Percentiles rank a stretch among this genome's conserved stretches.
Conservation (phyloP, 2,888 invertebrate species). For the Aplocera efformata region DNA sequence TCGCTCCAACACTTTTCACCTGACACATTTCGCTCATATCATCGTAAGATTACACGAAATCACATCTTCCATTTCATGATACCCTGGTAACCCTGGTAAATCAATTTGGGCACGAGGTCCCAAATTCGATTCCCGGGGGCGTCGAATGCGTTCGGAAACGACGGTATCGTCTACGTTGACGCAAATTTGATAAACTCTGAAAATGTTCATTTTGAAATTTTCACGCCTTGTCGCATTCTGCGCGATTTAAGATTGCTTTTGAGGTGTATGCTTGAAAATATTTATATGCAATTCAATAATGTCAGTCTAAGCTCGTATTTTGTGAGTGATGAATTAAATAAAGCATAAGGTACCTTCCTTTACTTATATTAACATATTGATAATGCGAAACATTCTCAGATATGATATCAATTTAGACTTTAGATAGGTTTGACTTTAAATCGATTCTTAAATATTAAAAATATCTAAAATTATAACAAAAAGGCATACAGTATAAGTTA, state of each 20-base stretch:
- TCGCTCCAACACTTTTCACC: slow-evolving; percentile 8
- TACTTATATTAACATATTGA: no score
- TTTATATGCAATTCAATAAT: no score
- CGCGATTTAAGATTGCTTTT: slow-evolving; percentile 8
- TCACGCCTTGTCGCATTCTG: slow-evolving; percentile 12
- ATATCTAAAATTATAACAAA: no score
- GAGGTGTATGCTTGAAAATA: background rate
- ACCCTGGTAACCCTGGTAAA: slow-evolving; percentile 60
- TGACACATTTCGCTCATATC: slow-evolving; percentile 26
- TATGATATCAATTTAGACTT: no score
- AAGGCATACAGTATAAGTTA: no score
- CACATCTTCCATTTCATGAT: slow-evolving; percentile 43
- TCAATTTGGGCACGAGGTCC: slow-evolving; percentile 70
- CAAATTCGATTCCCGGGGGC: slow-evolving; percentile 73
- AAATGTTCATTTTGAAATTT: slow-evolving; percentile 45
- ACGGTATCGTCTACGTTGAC: slow-evolving; percentile 54
- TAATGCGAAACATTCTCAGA: no score
- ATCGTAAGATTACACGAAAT: slow-evolving; percentile 32
- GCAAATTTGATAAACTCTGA: slow-evolving; percentile 57
- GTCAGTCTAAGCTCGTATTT: no score
- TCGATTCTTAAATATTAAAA: no score
- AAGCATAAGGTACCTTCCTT: no score
- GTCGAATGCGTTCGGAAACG: slow-evolving; percentile 56
- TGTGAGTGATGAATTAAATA: no score
- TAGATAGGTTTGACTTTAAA: no score